Evolutionary conservation across 2,797 vertebrate species (phyloP).

Genomic region (Ataeniobius toweri): DNA sequence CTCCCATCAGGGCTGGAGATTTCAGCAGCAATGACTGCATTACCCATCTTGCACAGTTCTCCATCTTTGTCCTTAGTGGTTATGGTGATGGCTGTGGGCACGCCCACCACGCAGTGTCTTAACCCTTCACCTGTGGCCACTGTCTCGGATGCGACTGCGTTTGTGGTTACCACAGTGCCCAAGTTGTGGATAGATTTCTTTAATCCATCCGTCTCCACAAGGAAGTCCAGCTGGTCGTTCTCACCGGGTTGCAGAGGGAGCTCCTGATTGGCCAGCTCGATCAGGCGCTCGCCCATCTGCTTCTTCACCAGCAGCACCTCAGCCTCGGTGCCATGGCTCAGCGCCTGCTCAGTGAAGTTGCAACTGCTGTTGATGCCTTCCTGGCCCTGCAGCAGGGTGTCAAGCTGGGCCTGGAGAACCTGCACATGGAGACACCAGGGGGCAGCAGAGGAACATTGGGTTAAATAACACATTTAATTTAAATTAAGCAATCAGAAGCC

Average conservation of each 20-base stretch:
- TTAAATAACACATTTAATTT: not conserved
- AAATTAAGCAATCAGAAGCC: not conserved
- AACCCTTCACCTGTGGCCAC: slow-evolving; percentile 93
- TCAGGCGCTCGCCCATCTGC: slow-evolving; percentile 94
- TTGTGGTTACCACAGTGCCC: slow-evolving; percentile 92
- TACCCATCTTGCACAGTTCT: slow-evolving; percentile 93
- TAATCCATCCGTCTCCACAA: slow-evolving; percentile 92
- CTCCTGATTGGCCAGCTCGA: slow-evolving; percentile 86
- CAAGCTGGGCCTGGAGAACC: slow-evolving; percentile 95
- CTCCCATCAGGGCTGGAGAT: slow-evolving; percentile 87
- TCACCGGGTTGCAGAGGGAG: slow-evolving; percentile 92
- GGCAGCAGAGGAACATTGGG: slow-evolving; percentile 29
- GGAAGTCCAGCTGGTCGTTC: slow-evolving; percentile 93
- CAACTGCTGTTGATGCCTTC: slow-evolving; percentile 94
- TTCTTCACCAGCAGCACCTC: slow-evolving; percentile 97
- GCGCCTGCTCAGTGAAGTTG: slow-evolving; percentile 92
- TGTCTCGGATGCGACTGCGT: slow-evolving; percentile 92
- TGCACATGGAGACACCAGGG: slow-evolving; percentile 61
- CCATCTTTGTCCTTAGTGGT: slow-evolving; percentile 97
- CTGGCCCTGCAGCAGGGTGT: slow-evolving; percentile 90
- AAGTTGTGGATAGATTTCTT: slow-evolving; percentile 97
- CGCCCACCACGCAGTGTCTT: slow-evolving; percentile 89
- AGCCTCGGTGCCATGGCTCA: slow-evolving; percentile 91
- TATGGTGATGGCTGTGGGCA: slow-evolving; percentile 89
- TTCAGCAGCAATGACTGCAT: slow-evolving; percentile 88